These are phyloP conservation scores for Vanacampus margaritifer DNA, from an alignment of 2,113 vertebrate genomes.

Conservation along the genomic window DNA sequence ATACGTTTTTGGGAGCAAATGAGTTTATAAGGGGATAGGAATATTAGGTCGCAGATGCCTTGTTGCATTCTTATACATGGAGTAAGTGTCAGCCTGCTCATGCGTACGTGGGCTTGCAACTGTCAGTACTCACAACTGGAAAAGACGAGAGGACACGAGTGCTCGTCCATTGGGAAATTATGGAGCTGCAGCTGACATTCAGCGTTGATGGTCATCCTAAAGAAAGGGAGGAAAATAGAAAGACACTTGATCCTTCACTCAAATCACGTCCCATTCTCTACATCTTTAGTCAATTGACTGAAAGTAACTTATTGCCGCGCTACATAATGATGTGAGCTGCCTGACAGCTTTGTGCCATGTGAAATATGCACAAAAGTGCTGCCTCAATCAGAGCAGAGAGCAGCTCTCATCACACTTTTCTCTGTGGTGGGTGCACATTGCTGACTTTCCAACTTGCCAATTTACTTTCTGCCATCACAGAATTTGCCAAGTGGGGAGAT, in stretches of 20 bases:
- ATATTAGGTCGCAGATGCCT: background rate
- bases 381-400: conserved; percentile 14
- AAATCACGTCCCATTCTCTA: background rate
- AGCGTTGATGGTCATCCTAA: conserved; percentile 93
- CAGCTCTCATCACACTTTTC: background rate
- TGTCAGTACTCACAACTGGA: conserved; percentile 90
- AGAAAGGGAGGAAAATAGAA: conserved; percentile 15
- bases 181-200: conserved; percentile 96
- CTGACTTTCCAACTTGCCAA: background rate
- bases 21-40: background rate
- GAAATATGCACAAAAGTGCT: conserved; percentile 26
- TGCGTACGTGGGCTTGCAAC: background rate
- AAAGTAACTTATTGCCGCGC: background rate
- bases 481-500: background rate
- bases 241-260: background rate
- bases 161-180: conserved; percentile 98
- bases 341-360: conserved; percentile 19
- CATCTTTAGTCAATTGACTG: background rate
- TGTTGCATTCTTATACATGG: background rate
- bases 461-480: background rate
- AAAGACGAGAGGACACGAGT: conserved; percentile 95
- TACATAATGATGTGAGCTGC: conserved; percentile 1
- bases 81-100: background rate
- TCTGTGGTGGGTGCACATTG: conserved; percentile 23
- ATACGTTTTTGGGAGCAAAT: no score